Evolutionary conservation across 2,797 vertebrate genomes (phyloP).

Genomic region (Chromobotia macracanthus): DNA sequence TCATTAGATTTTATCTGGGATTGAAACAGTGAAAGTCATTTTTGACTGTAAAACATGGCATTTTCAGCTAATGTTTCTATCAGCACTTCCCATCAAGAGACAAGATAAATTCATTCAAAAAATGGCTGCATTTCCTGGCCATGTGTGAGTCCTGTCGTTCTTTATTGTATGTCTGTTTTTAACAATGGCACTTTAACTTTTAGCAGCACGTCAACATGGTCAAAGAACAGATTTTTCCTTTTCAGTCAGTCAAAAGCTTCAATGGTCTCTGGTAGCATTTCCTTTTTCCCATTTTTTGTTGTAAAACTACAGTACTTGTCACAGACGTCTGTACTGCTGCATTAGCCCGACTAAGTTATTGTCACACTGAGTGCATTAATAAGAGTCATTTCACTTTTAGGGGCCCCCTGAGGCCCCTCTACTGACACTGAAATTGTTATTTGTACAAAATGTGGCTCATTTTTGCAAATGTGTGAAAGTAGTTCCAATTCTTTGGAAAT

Average conservation of each 20-base stretch:
- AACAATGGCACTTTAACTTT: not conserved
- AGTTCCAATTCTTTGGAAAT: not conserved
- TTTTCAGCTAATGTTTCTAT: not conserved
- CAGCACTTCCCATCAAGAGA: not conserved
- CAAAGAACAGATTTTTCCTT: not conserved
- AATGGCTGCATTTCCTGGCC: not conserved
- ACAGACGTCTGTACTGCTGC: too few species aligned
- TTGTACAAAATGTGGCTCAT: too few species aligned
- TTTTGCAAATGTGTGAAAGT: not conserved
- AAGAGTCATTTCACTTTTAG: not conserved
- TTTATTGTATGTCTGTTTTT: not conserved
- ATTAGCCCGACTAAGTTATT: too few species aligned
- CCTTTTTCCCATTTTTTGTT: too few species aligned
- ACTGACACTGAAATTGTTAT: too few species aligned
- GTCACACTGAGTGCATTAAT: not conserved
- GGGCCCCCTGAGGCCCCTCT: not conserved
- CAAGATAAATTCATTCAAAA: conserved; percentile 1
- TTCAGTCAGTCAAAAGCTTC: conserved; percentile 3
- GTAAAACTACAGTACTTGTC: too few species aligned
- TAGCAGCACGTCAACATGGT: conserved; percentile 7
- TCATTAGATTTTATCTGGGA: conserved; percentile 2
- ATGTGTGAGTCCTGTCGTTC: too few species aligned
- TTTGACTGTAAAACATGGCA: conserved; percentile 6
- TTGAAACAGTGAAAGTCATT: not conserved
- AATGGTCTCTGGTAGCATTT: not conserved